These are phyloP conservation scores for Psephotus haematonotus DNA, from an alignment of 2,113 vertebrate species.

Conservation along the genomic window DNA sequence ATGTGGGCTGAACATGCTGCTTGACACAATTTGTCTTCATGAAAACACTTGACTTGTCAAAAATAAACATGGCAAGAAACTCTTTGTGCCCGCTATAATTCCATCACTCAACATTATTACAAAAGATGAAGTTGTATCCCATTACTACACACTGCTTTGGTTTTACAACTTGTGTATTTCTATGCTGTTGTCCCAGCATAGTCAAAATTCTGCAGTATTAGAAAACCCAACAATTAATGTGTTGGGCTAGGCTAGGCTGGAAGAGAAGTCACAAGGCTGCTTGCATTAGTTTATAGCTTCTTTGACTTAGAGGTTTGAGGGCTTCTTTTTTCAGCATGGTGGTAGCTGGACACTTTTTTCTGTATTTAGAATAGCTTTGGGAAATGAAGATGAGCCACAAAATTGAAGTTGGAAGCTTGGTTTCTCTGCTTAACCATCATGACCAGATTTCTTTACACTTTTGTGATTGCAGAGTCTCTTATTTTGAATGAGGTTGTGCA, in stretches of 20 bases:
- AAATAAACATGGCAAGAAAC: not conserved
- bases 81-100: not conserved
- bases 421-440: not conserved
- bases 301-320: not conserved
- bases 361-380: not conserved
- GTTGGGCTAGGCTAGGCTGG: not conserved
- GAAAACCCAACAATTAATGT: not conserved
- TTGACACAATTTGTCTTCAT: conserved; percentile 1
- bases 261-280: not conserved
- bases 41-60: not conserved
- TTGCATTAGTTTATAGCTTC: not conserved
- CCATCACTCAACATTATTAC: not conserved
- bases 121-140: not conserved
- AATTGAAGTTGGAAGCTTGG: not conserved
- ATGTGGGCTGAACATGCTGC: not conserved
- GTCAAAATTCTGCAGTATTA: not conserved
- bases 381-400: not conserved
- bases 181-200: not conserved
- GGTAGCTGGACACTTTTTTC: not conserved
- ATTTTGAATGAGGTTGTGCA: not conserved
- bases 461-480: not conserved
- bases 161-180: not conserved
- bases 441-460: not conserved
- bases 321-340: not conserved
- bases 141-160: not conserved